Percentiles rank a stretch among this genome's conserved stretches.
These are phyloP conservation scores for Trachelipus rathkii DNA, from an alignment of 1,140 invertebrate genomes.

Conservation along the genomic window DNA sequence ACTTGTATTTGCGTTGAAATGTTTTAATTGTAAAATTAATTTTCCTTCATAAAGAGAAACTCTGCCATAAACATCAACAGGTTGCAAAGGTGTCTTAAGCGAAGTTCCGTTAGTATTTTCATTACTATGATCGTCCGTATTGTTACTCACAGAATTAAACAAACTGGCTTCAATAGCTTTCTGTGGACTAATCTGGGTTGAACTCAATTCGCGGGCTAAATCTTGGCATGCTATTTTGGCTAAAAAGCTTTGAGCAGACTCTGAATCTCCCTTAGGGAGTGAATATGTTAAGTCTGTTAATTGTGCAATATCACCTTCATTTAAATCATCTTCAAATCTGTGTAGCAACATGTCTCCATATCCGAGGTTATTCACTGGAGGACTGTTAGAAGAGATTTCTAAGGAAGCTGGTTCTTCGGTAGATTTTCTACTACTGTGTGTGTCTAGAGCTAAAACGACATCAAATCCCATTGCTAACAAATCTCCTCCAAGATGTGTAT, in stretches of 20 bases:
- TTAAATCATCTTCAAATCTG: neutral
- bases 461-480: neutral
- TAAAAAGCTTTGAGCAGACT: neutral
- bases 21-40: slow-evolving; percentile 23
- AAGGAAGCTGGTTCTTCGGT: neutral
- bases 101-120: neutral
- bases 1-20: slow-evolving; percentile 40
- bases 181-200: neutral
- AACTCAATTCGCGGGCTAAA: neutral
- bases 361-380: neutral
- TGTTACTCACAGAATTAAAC: neutral
- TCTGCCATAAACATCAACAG: slow-evolving; percentile 23
- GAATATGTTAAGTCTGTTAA: neutral
- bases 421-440: neutral
- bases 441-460: neutral
- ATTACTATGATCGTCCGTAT: neutral
- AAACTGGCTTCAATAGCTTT: neutral
- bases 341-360: slow-evolving; percentile 4
- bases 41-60: slow-evolving; percentile 27
- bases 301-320: neutral
- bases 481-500: neutral
- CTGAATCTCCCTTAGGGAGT: neutral
- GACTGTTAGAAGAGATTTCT: neutral
- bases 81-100: neutral
- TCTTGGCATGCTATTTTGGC: neutral